These are phyloP conservation scores for Rhinoderma darwinii DNA, from an alignment of 2,113 vertebrate genomes.

Conservation along the genomic window DNA sequence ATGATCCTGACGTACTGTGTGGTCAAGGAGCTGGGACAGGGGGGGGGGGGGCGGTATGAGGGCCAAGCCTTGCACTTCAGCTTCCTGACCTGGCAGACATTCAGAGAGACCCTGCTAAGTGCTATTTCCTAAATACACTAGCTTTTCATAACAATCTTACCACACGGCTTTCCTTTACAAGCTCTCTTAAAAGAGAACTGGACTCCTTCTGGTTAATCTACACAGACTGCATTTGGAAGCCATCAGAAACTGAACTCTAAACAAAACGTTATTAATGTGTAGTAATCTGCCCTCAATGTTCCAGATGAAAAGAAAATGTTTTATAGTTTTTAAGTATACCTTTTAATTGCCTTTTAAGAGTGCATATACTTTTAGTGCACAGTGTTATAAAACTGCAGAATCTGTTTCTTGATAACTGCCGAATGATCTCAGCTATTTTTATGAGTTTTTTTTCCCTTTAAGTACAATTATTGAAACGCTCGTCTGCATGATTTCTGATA, in stretches of 20 bases:
- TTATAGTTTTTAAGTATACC: conserved; percentile 86
- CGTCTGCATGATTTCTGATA: conserved; percentile 69
- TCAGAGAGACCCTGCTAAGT: conserved; percentile 90
- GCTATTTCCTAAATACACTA: conserved; percentile 91
- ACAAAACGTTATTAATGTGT: conserved; percentile 92
- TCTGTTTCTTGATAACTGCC: conserved; percentile 87
- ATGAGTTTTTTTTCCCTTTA: conserved; percentile 75
- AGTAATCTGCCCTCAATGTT: conserved; percentile 90
- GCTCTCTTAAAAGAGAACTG: conserved; percentile 82
- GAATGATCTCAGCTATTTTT: conserved; percentile 87
- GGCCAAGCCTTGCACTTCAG: conserved; percentile 90
- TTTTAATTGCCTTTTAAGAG: conserved; percentile 84
- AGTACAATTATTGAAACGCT: conserved; percentile 73
- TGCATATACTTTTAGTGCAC: conserved; percentile 81
- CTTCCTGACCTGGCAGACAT: conserved; percentile 92
- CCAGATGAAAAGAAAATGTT: conserved; percentile 92
- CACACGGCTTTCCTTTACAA: conserved; percentile 87
- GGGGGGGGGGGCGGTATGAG: conserved; percentile 74
- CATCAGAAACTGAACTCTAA: conserved; percentile 95
- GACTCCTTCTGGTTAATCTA: conserved; percentile 86
- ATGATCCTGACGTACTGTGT: conserved; percentile 80
- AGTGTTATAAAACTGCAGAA: conserved; percentile 84
- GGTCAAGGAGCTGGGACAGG: conserved; percentile 77
- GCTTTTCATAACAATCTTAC: conserved; percentile 91
- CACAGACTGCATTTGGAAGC: conserved; percentile 88